Base-by-base conservation (phyloP, 2,888 invertebrate genomes). In the Vanessa cardui region DNA sequence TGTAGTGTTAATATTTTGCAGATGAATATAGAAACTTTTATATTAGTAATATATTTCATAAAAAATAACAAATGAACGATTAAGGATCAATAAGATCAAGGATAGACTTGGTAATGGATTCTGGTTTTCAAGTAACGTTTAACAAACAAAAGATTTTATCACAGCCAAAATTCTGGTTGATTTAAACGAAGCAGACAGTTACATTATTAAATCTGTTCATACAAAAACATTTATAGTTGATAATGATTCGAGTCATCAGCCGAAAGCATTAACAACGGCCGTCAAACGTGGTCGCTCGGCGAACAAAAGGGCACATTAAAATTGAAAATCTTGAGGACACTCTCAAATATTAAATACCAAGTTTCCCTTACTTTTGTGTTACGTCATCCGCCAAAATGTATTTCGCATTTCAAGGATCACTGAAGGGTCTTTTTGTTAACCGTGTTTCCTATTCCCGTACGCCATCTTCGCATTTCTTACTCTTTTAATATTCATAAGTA, bases 401-500 rank as follows among this genome's bases (percentile, higher is more conserved):
- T 89, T 90, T 89, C 86, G 80, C 80, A 83, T 84, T 81, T 79
- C 80, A 78, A 80, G 84, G 81, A 83, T 80, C 85, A 81, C 77
- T 81, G 79, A 80, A 85, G 78, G 77, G 78, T 80, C 80, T 83
- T 86, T 88, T 89, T 89, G 90, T 89, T 79, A 82, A 77, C 79
- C 77, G 88, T 83, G 89, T 87, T 79, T 79, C 77, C 64, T 33
- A 39, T 62, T 68, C 76, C 78, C 74, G 77, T 77, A 77, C 77
- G 76, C 78, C 78, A 75, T 76, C 75, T 74, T 75, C 77, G 78
- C 74, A 74, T 82, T 79, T 80, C 80, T 79, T 78, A 73, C 79
- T 83, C 84, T 80, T 87, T 92, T 91, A 91, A 92, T 91, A 91
- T 91, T 91, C 90, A 91, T 91, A 90, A 91, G 89, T 87, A 89